Conservation (phyloP, 1,140 invertebrate genomes). For the Ips nitidus region DNA sequence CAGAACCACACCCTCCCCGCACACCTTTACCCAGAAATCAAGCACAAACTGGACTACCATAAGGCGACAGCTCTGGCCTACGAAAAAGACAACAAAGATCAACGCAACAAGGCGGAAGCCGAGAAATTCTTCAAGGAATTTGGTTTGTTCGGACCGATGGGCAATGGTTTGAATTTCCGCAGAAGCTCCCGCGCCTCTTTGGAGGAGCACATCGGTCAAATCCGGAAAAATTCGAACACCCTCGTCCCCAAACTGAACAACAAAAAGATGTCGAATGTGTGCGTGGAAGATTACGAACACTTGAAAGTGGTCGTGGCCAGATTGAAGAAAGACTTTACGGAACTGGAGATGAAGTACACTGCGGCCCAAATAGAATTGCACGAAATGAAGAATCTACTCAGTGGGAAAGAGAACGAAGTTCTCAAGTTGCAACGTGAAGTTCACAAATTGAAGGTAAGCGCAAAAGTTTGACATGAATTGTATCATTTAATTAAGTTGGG, state of each 20-base stretch:
- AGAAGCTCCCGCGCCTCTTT: slow-evolving; percentile 34
- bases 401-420: slow-evolving; percentile 54
- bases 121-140: slow-evolving; percentile 49
- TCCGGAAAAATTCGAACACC: slow-evolving; percentile 43
- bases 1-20: slow-evolving; percentile 33
- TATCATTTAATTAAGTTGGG: background rate
- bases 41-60: slow-evolving; percentile 46
- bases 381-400: slow-evolving; percentile 49
- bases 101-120: slow-evolving; percentile 43
- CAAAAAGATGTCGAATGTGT: slow-evolving; percentile 31
- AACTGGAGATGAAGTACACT: slow-evolving; percentile 48
- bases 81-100: slow-evolving; percentile 27
- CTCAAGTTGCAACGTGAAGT: slow-evolving; percentile 60
- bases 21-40: slow-evolving; percentile 41
- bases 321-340: slow-evolving; percentile 51
- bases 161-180: slow-evolving; percentile 46
- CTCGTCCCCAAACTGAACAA: slow-evolving; percentile 19
- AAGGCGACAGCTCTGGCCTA: slow-evolving; percentile 43
- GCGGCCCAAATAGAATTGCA: slow-evolving; percentile 48
- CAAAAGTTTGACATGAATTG: too few species aligned
- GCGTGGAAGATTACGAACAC: slow-evolving; percentile 46
- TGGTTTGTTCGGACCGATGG: slow-evolving; percentile 49
- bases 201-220: slow-evolving; percentile 36
- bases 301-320: slow-evolving; percentile 48
- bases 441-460: slow-evolving; percentile 62